phyloP scores from a whole-genome alignment of 2,888 invertebrate species.

The Platycheirus albimanus region DNA sequence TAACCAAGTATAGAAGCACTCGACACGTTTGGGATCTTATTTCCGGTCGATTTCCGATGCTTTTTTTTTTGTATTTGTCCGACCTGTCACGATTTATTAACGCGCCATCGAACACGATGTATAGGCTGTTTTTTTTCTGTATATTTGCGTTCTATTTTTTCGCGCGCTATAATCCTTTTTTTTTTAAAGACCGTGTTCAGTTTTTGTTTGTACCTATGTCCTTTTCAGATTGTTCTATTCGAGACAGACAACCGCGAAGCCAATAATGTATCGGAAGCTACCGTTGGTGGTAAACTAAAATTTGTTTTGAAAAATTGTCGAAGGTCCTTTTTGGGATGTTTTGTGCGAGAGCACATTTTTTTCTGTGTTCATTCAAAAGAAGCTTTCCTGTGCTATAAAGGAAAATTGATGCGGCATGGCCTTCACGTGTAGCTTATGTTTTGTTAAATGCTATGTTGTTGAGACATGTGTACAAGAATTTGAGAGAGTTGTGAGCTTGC shows the following conservation, averaged over 20 bases:
- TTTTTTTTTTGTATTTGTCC: not conserved
- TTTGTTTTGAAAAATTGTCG: conserved; percentile 68
- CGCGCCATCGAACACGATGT: not conserved
- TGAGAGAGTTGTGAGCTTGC: not conserved
- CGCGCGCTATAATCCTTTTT: conserved; percentile 48
- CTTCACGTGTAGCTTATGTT: conserved; percentile 59
- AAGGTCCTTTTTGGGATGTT: conserved; percentile 72
- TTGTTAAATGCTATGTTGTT: conserved; percentile 38
- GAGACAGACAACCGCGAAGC: conserved; percentile 58
- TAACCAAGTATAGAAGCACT: conserved; percentile 28
- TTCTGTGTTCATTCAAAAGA: not conserved
- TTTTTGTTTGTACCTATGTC: conserved; percentile 19
- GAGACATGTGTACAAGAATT: conserved; percentile 58
- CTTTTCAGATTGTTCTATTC: not conserved
- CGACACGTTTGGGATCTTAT: conserved; percentile 36
- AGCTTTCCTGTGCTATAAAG: conserved; percentile 37
- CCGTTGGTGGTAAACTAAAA: conserved; percentile 72
- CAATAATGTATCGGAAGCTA: conserved; percentile 73
- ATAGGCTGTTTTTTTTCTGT: not conserved
- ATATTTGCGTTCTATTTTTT: conserved; percentile 12
- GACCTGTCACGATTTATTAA: conserved; percentile 13
- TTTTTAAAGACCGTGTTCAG: conserved; percentile 1
- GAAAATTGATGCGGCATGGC: conserved; percentile 49
- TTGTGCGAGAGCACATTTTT: conserved; percentile 32
- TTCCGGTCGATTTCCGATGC: conserved; percentile 42